Percentiles rank a stretch among this genome's conserved stretches.
Conservation (phyloP, 2,113 vertebrate species). For the Tichodroma muraria region DNA sequence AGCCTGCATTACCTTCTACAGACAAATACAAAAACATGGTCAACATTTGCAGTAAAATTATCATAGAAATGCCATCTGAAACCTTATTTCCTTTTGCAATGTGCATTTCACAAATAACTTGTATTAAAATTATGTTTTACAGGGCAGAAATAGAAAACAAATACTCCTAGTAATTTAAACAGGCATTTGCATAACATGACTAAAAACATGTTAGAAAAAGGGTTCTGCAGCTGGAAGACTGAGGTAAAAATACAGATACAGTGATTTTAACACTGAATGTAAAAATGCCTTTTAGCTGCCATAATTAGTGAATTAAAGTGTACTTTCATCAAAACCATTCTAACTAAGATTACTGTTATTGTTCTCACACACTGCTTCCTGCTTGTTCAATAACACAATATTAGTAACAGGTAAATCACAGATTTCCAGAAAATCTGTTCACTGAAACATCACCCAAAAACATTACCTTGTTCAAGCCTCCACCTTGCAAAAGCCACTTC, state of each 20-base stretch:
- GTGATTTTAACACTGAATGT: conserved; percentile 70
- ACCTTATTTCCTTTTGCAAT: conserved; percentile 76
- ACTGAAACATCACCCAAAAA: conserved; percentile 1
- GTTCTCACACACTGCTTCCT: background rate
- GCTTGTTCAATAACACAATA: background rate
- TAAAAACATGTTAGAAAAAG: conserved; percentile 68
- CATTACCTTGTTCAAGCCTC: background rate
- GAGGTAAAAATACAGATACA: conserved; percentile 73
- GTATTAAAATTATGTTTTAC: conserved; percentile 82
- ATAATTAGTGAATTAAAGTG: conserved; percentile 76
- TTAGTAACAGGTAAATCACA: conserved; percentile 46
- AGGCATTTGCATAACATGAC: conserved; percentile 77
- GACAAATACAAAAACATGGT: conserved; percentile 76
- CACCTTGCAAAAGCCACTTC: background rate
- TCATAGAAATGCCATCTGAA: conserved; percentile 81
- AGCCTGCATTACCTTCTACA: conserved; percentile 69
- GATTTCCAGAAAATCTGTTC: conserved; percentile 18
- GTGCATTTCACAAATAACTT: conserved; percentile 78
- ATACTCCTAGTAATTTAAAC: conserved; percentile 76
- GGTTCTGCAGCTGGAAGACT: conserved; percentile 60
- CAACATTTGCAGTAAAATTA: conserved; percentile 79
- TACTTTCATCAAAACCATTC: conserved; percentile 71
- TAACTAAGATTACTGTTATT: conserved; percentile 62
- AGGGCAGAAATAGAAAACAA: conserved; percentile 76
- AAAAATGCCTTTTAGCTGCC: conserved; percentile 72